phyloP scores from a whole-genome alignment of 2,888 invertebrate genomes.

The Cheilosia impressa region DNA sequence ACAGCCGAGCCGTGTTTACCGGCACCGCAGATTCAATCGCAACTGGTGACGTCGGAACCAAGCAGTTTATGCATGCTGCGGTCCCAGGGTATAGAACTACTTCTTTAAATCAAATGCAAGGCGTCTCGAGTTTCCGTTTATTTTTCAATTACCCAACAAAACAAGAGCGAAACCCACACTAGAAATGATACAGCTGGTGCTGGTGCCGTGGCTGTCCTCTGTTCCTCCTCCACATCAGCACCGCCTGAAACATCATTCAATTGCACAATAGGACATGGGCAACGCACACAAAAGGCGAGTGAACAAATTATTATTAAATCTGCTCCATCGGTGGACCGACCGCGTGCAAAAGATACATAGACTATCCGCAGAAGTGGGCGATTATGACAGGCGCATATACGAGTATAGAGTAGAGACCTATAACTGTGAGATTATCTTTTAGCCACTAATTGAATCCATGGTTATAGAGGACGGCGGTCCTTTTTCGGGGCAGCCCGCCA shows the following conservation, averaged over 20 bases:
- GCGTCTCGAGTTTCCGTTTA: constrained; percentile 58
- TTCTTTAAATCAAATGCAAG: constrained; percentile 38
- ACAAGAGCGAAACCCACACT: constrained; percentile 60
- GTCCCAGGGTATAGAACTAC: constrained; percentile 21
- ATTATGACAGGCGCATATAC: constrained; percentile 40
- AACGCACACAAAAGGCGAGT: constrained; percentile 43
- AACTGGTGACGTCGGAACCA: constrained; percentile 34
- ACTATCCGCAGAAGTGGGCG: constrained; percentile 54
- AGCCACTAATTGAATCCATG: constrained; percentile 58
- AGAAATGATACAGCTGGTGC: constrained; percentile 34
- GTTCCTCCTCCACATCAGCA: constrained; percentile 52
- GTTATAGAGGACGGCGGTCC: constrained; percentile 39
- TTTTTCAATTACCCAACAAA: constrained; percentile 59
- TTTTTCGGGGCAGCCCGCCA: constrained; percentile 29
- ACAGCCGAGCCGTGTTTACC: not conserved
- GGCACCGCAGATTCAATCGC: constrained; percentile 6
- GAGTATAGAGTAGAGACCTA: constrained; percentile 18
- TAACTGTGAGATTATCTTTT: constrained; percentile 32
- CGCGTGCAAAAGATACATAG: constrained; percentile 25
- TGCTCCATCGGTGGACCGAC: constrained; percentile 38
- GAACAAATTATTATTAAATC: constrained; percentile 68
- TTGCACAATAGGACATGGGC: constrained; percentile 59
- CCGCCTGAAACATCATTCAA: constrained; percentile 58
- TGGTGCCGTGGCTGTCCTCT: constrained; percentile 14
- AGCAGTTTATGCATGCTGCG: constrained; percentile 7